A percentile compares a stretch with the other conserved stretches of the same genome.
phyloP scores from a whole-genome alignment of 1,140 invertebrate species.

The Cotesia glomerata region DNA sequence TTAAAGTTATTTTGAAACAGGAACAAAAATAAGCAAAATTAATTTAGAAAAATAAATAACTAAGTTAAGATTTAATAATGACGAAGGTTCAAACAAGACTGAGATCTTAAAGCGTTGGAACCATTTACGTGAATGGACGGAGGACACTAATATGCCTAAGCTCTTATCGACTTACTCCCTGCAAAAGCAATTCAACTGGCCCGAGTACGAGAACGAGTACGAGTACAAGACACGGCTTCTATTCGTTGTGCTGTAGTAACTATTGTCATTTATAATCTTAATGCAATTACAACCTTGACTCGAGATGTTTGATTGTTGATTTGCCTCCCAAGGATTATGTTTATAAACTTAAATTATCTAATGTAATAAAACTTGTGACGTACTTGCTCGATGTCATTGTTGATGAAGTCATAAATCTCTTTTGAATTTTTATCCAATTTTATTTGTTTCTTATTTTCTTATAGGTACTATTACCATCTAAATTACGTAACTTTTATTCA shows the following conservation, averaged over 20 bases:
- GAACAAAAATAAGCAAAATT: background rate
- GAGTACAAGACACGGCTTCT: slow-evolving; percentile 4
- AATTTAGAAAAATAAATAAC: background rate
- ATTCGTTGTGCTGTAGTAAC: background rate
- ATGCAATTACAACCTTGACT: background rate
- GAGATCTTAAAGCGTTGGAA: slow-evolving; percentile 40
- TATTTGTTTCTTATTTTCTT: background rate
- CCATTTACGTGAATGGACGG: slow-evolving; percentile 19
- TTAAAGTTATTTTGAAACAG: background rate
- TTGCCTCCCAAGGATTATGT: background rate
- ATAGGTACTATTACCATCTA: background rate
- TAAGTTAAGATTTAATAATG: slow-evolving; percentile 14
- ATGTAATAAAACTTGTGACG: background rate
- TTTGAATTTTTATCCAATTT: background rate
- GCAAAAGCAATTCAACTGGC: background rate
- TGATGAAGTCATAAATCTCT: background rate
- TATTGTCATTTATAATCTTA: background rate
- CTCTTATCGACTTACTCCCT: slow-evolving; percentile 51
- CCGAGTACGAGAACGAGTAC: too few relatives aligned
- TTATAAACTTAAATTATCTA: too few relatives aligned
- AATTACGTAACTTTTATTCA: background rate
- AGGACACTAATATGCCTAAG: slow-evolving; percentile 47
- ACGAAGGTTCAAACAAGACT: slow-evolving; percentile 48
- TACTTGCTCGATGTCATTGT: background rate
- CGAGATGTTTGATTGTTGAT: background rate